Evolutionary conservation across 2,113 vertebrate genomes (phyloP).

Genomic region (Shinisaurus crocodilurus): DNA sequence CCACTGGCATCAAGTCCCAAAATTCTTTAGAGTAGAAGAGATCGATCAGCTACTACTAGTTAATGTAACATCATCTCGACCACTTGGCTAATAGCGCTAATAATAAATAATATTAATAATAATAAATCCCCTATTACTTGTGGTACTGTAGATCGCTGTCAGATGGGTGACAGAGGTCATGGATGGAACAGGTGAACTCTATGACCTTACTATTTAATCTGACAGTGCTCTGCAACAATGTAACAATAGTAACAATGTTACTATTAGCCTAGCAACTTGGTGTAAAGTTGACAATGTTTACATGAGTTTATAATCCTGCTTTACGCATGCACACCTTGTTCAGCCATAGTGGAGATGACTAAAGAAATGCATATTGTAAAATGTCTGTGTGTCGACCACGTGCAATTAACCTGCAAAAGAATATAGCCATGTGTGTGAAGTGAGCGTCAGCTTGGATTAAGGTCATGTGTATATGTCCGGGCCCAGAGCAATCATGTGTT

Average conservation of each 20-base stretch:
- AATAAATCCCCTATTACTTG: no score
- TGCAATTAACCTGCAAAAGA: not conserved
- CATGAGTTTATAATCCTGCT: slow-evolving; percentile 20
- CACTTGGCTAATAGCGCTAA: not conserved
- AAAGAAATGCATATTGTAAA: not conserved
- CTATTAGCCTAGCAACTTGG: not conserved
- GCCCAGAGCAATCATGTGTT: not conserved
- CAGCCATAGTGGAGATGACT: not conserved
- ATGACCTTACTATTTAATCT: not conserved
- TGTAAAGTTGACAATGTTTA: slow-evolving; percentile 7
- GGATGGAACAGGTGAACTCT: not conserved
- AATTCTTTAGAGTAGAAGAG: not conserved
- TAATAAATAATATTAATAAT: no score
- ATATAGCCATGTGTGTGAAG: not conserved
- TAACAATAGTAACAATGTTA: not conserved
- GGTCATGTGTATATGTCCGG: not conserved
- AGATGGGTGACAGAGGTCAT: not conserved
- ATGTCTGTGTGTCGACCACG: not conserved
- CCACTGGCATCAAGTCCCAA: not conserved
- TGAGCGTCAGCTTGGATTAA: not conserved
- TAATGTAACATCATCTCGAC: not conserved
- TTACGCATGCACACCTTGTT: not conserved
- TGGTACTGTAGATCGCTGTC: not conserved
- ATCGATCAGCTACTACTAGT: not conserved
- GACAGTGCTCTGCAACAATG: not conserved